These are phyloP conservation scores for Gopherus flavomarginatus DNA, from an alignment of 2,113 vertebrate species.

Conservation along the genomic window DNA sequence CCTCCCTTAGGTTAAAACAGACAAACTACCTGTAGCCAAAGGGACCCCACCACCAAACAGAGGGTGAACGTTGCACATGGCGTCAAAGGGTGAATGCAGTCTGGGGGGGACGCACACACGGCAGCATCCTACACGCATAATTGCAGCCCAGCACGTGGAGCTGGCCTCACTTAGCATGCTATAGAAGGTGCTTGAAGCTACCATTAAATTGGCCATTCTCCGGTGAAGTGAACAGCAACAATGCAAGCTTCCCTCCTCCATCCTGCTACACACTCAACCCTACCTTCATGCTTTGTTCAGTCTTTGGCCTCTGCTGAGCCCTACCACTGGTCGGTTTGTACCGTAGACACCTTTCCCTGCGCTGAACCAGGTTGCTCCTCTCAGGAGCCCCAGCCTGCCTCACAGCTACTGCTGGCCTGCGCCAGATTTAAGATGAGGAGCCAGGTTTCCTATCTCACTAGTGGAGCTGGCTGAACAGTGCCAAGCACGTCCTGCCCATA, in stretches of 20 bases:
- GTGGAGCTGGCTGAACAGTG: not conserved
- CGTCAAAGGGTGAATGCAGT: not conserved
- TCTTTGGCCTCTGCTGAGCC: not conserved
- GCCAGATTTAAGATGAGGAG: not conserved
- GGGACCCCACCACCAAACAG: not conserved
- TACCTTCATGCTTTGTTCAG: too few relatives aligned
- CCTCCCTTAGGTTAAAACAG: not conserved
- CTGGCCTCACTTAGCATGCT: not conserved
- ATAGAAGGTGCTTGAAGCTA: not conserved
- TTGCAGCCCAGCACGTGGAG: not conserved
- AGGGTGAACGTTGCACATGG: not conserved
- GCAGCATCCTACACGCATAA: too few relatives aligned
- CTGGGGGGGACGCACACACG: too few relatives aligned
- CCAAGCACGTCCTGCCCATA: not conserved
- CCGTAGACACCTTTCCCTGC: not conserved
- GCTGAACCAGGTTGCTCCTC: too few relatives aligned
- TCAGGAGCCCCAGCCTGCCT: not conserved
- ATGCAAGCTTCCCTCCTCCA: not conserved
- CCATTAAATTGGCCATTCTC: not conserved
- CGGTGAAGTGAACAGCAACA: not conserved
- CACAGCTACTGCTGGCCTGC: not conserved
- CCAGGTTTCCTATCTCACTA: not conserved
- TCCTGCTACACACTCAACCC: not conserved
- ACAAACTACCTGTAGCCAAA: too few relatives aligned
- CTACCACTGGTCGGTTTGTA: not conserved